These are phyloP conservation scores for Thunnus albacares DNA, from an alignment of 2,797 vertebrate species.

Conservation along the genomic window DNA sequence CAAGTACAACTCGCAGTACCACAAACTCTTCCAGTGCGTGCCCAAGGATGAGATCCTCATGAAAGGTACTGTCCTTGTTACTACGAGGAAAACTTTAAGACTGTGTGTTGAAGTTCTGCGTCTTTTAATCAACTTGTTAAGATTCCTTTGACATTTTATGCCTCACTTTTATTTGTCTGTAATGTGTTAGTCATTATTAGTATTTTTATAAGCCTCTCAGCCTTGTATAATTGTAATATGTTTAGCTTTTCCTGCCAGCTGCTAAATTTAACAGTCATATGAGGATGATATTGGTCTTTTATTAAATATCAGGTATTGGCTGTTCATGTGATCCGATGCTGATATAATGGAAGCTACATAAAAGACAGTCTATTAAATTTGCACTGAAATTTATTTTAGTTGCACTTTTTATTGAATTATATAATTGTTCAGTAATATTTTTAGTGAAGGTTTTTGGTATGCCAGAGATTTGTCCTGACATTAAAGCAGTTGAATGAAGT, in stretches of 20 bases:
- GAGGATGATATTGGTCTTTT: background rate
- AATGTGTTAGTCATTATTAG: background rate
- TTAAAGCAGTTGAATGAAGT: too few relatives aligned
- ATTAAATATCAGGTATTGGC: background rate
- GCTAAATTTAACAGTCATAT: background rate
- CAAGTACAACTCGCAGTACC: conserved; percentile 97
- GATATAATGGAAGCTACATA: background rate
- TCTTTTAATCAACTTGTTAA: background rate
- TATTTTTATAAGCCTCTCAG: background rate
- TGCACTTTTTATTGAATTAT: background rate
- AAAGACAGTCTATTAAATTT: background rate
- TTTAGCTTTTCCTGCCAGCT: background rate
- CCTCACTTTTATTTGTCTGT: background rate
- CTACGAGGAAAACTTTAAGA: background rate
- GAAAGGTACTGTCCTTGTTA: conserved; percentile 88
- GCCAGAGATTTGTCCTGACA: background rate
- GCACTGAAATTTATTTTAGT: background rate
- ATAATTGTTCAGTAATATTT: background rate
- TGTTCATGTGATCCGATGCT: background rate
- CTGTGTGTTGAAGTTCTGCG: background rate
- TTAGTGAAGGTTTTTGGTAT: background rate
- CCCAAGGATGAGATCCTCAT: conserved; percentile 94
- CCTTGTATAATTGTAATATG: background rate
- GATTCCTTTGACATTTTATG: background rate
- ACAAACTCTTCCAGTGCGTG: conserved; percentile 95